Percentiles rank a stretch among this genome's conserved stretches.
Evolutionary conservation across 2,888 invertebrate species (phyloP).

Genomic region (Sinelater perroti): DNA sequence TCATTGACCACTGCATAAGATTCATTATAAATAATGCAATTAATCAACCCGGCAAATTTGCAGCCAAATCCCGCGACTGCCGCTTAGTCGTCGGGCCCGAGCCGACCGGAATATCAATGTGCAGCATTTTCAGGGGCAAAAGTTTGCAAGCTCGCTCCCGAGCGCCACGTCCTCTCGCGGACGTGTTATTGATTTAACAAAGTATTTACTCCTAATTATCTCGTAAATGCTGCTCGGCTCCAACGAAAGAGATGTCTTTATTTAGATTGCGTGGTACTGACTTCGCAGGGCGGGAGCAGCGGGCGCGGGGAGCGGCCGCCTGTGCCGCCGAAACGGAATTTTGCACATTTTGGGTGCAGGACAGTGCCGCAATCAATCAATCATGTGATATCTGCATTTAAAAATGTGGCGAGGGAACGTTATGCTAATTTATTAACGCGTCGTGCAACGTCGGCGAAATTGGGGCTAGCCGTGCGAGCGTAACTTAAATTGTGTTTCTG

Average conservation of each 20-base stretch:
- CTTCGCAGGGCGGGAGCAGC: conserved; percentile 1
- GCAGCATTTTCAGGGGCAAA: too few species aligned
- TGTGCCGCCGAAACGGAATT: background rate
- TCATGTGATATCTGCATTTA: conserved; percentile 4
- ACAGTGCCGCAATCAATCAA: conserved; percentile 8
- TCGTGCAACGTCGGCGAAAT: conserved; percentile 5
- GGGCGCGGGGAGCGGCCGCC: background rate
- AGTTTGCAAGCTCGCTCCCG: background rate
- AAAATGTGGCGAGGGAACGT: conserved; percentile 1
- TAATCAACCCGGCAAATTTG: too few species aligned
- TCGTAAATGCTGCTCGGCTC: conserved; percentile 5
- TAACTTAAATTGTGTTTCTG: conserved; percentile 16
- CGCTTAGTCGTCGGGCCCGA: too few species aligned
- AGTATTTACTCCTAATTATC: conserved; percentile 11
- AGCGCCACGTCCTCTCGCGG: background rate
- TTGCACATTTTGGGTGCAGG: background rate
- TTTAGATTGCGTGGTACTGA: conserved; percentile 6
- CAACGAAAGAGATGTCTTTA: conserved; percentile 11
- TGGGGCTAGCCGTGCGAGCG: background rate
- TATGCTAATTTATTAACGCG: conserved; percentile 12
- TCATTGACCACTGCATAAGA: too few species aligned
- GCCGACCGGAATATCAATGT: too few species aligned
- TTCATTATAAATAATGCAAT: too few species aligned
- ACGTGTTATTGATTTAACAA: conserved; percentile 18
- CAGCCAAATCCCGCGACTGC: too few species aligned